These are phyloP conservation scores for Macrostomum lignano DNA, from an alignment of 1,140 invertebrate species.

Conservation along the genomic window DNA sequence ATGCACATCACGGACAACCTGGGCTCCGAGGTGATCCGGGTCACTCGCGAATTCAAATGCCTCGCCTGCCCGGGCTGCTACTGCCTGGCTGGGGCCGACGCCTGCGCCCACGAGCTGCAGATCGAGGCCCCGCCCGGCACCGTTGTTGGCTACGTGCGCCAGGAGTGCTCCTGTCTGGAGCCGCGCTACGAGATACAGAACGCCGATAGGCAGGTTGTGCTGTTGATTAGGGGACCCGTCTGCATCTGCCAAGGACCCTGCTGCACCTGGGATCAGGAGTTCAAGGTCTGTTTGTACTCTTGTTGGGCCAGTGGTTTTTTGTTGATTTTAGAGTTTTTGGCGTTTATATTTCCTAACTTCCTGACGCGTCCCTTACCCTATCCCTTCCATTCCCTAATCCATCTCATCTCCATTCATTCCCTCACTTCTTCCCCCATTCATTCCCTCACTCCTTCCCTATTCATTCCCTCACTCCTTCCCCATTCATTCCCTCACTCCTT, in stretches of 20 bases:
- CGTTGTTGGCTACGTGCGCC: conserved; percentile 13
- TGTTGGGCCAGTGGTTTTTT: too few relatives aligned
- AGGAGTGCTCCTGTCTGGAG: conserved; percentile 13
- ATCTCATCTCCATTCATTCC: too few relatives aligned
- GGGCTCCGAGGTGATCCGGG: conserved; percentile 33
- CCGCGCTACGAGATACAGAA: conserved; percentile 13
- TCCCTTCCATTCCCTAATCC: too few relatives aligned
- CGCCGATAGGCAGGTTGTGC: conserved; percentile 11
- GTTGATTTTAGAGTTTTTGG: too few relatives aligned
- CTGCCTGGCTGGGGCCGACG: conserved; percentile 13
- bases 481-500: too few relatives aligned
- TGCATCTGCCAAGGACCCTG: conserved; percentile 14
- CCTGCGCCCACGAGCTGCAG: conserved; percentile 10
- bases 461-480: too few relatives aligned
- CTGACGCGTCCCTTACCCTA: too few relatives aligned
- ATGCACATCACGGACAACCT: conserved; percentile 53
- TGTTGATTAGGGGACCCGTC: conserved; percentile 12
- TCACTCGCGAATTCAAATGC: conserved; percentile 14
- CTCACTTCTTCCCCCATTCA: too few relatives aligned
- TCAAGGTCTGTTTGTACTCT: too few relatives aligned
- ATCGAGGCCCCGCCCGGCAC: conserved; percentile 13
- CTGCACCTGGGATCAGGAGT: conserved; percentile 13
- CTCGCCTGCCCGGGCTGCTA: conserved; percentile 9
- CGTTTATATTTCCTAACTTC: too few relatives aligned
- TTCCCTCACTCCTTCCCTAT: too few relatives aligned